Conservation (phyloP, 2,797 vertebrate genomes). For the Lemur catta region DNA sequence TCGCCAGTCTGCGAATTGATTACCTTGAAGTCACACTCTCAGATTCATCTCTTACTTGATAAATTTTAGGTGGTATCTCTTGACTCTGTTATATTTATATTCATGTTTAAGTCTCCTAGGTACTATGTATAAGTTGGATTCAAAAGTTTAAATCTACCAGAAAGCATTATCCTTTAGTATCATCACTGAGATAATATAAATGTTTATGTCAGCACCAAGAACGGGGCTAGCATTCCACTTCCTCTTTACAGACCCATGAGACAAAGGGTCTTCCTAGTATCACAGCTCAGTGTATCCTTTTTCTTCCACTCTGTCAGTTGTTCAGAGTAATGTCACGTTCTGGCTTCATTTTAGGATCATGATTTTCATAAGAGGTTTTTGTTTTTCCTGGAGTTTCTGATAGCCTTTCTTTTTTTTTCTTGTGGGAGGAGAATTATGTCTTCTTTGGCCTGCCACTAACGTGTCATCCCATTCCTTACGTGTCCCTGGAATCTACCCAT, state of each 20-base stretch:
- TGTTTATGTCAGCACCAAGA: background rate
- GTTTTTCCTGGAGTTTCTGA: background rate
- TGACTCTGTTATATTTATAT: background rate
- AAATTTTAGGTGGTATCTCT: too few relatives aligned
- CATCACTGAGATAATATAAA: rapidly evolving
- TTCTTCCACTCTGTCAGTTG: rapidly evolving
- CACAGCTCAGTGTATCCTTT: rapidly evolving
- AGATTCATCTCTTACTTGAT: background rate
- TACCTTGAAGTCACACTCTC: background rate
- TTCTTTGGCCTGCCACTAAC: background rate
- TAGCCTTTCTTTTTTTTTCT: background rate
- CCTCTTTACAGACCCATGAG: rapidly evolving
- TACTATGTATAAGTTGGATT: background rate
- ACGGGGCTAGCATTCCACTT: background rate
- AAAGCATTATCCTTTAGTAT: background rate
- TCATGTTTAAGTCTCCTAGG: background rate
- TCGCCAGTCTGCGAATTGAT: background rate
- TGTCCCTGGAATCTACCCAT: rapidly evolving
- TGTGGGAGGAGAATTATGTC: too few relatives aligned
- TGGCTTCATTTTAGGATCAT: rapidly evolving
- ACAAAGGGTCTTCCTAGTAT: background rate
- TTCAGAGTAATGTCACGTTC: background rate
- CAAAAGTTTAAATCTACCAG: background rate
- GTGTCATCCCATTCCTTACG: rapidly evolving
- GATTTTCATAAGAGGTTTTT: background rate